phyloP scores from a whole-genome alignment of 2,888 invertebrate species.

The Drosophila meridionalis region DNA sequence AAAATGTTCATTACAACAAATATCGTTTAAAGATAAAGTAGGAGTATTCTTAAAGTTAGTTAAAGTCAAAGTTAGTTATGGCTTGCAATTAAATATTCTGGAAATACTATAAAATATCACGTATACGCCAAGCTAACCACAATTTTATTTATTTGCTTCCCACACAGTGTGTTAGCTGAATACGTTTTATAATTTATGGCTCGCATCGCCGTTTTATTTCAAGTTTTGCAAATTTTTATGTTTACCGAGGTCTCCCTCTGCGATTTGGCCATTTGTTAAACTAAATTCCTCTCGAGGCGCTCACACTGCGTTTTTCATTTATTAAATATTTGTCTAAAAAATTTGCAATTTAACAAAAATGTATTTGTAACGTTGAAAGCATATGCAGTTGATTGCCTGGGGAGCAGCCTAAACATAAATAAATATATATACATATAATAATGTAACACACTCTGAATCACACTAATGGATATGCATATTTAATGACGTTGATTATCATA shows the following conservation, averaged over 20 bases:
- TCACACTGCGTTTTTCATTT: background rate
- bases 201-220: background rate
- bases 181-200: slow-evolving; percentile 32
- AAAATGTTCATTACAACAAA: background rate
- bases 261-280: slow-evolving; percentile 25
- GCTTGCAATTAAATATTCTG: background rate
- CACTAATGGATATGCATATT: background rate
- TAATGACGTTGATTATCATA: background rate
- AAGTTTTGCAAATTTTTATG: slow-evolving; percentile 5
- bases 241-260: slow-evolving; percentile 29
- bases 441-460: too few species aligned
- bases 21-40: background rate
- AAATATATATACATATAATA: background rate
- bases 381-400: background rate
- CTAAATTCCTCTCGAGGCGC: slow-evolving; percentile 28
- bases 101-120: background rate
- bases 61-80: background rate
- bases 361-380: slow-evolving; percentile 7
- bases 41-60: background rate
- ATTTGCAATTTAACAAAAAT: slow-evolving; percentile 12
- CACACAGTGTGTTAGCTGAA: background rate
- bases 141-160: background rate
- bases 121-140: background rate
- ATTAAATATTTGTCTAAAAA: background rate
- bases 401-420: background rate